Percentiles rank a stretch among this genome's conserved stretches.
These are phyloP conservation scores for Temnothorax rugatulus DNA, from an alignment of 2,888 invertebrate genomes.

Conservation along the genomic window DNA sequence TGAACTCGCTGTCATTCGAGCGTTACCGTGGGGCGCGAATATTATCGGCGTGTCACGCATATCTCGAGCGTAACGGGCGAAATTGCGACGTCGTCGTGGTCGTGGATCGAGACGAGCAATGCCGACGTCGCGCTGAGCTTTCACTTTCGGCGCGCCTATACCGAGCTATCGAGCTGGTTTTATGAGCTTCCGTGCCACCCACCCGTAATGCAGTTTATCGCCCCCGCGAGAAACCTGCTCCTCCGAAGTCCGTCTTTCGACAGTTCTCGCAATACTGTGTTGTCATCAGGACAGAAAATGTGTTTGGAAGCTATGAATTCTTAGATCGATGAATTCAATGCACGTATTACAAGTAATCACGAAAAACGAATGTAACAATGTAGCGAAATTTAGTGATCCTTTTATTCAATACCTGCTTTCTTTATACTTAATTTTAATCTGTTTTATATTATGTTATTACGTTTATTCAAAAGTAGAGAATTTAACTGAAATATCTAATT, in stretches of 20 bases:
- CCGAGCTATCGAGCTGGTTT: constrained; percentile 66
- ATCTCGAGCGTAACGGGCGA: constrained; percentile 43
- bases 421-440: neutral
- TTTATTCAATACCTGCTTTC: neutral
- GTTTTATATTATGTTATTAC: neutral
- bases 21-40: constrained; percentile 40
- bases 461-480: neutral
- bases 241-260: constrained; percentile 38
- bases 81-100: constrained; percentile 41
- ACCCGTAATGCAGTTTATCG: constrained; percentile 73
- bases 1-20: constrained; percentile 7
- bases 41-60: constrained; percentile 57
- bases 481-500: neutral
- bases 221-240: constrained; percentile 60
- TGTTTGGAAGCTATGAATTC: neutral
- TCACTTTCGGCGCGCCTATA: constrained; percentile 69
- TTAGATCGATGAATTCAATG: neutral
- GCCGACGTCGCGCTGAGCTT: constrained; percentile 73
- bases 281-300: neutral
- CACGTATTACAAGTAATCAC: neutral
- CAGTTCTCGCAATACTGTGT: neutral
- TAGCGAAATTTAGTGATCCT: neutral
- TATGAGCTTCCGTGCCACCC: constrained; percentile 63
- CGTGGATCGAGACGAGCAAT: constrained; percentile 9
- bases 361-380: neutral